Evolutionary conservation across 2,888 invertebrate species (phyloP).

Genomic region (Harpalus rubripes): DNA sequence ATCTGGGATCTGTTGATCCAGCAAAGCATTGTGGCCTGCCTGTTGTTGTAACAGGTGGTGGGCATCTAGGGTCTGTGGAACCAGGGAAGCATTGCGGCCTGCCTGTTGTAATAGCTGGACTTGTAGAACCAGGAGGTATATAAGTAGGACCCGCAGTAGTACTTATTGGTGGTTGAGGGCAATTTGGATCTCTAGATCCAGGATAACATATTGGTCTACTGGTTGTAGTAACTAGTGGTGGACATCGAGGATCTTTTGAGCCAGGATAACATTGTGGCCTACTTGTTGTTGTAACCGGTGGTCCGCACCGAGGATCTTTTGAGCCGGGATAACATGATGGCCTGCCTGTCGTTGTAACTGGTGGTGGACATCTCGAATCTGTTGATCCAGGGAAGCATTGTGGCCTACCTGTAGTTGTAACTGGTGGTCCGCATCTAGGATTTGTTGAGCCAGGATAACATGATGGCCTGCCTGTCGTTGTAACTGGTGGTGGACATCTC

Average conservation of each 20-base stretch:
- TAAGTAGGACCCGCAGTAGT: conserved; percentile 70
- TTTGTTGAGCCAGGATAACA: conserved; percentile 73
- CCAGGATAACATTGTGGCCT: conserved; percentile 71
- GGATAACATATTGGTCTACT: conserved; percentile 10
- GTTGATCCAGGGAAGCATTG: conserved; percentile 72
- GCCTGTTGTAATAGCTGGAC: conserved; percentile 72
- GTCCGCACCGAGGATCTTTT: conserved; percentile 72
- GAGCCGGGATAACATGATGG: conserved; percentile 71
- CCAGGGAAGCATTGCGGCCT: conserved; percentile 73
- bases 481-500: conserved; percentile 71
- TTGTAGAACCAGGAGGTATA: conserved; percentile 73
- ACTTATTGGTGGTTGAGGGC: conserved; percentile 71
- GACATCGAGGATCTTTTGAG: conserved; percentile 71
- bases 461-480: conserved; percentile 68
- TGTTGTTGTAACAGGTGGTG: conserved; percentile 70
- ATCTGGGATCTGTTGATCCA: conserved; percentile 73
- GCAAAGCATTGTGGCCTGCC: conserved; percentile 71
- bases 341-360: conserved; percentile 68
- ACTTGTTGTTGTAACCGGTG: conserved; percentile 61
- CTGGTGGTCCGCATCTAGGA: conserved; percentile 72
- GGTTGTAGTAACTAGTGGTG: conserved; percentile 69
- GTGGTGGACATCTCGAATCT: conserved; percentile 71
- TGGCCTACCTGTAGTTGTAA: conserved; percentile 67
- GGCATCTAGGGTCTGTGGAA: conserved; percentile 71
- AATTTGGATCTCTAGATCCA: conserved; percentile 70